phyloP scores from a whole-genome alignment of 2,113 vertebrate species.

The Apus apus region DNA sequence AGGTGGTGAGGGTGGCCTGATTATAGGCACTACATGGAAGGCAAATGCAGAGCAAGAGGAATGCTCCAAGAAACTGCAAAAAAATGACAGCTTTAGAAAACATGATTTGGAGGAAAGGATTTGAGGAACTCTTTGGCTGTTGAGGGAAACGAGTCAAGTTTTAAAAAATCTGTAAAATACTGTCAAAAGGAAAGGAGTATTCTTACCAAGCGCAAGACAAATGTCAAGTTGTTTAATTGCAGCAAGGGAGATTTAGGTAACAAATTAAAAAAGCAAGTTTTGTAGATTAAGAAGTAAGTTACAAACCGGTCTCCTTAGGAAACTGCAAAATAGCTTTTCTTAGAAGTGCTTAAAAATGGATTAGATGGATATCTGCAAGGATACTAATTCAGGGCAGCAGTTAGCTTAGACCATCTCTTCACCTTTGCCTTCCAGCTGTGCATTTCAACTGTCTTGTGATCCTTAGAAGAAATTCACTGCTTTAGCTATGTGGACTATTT shows the following conservation, averaged over 20 bases:
- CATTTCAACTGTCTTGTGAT: background rate
- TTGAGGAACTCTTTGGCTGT: background rate
- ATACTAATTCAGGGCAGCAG: background rate
- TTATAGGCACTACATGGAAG: fast-evolving
- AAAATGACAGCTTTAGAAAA: background rate
- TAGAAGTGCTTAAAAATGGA: background rate
- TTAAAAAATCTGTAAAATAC: background rate
- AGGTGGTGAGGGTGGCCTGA: background rate
- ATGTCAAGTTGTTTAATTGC: background rate
- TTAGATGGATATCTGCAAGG: background rate
- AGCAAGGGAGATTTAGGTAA: background rate
- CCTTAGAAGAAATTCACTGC: background rate
- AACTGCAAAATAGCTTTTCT: background rate
- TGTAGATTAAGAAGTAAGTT: background rate
- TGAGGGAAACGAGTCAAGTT: background rate
- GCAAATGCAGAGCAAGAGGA: background rate
- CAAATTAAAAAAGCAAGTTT: background rate
- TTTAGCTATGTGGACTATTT: background rate
- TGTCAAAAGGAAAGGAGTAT: background rate
- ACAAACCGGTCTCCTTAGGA: background rate
- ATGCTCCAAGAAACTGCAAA: background rate
- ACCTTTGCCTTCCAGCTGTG: background rate
- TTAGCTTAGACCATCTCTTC: background rate
- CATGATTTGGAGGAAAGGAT: background rate
- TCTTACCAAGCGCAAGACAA: background rate